These are phyloP conservation scores for Pararge aegeria DNA, from an alignment of 1,140 invertebrate species.

Conservation along the genomic window DNA sequence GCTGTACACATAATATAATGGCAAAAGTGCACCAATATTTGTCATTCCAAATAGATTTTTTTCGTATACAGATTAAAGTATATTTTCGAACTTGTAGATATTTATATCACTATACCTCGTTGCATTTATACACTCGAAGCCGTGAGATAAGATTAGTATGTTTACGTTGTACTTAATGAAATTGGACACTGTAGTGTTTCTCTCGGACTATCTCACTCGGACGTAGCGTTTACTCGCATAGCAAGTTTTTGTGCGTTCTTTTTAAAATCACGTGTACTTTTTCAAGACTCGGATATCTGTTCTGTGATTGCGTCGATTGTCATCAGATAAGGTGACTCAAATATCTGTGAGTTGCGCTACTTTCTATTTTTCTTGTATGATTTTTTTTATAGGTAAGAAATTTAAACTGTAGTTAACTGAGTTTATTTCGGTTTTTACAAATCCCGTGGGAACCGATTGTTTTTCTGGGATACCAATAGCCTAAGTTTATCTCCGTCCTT, in stretches of 20 bases:
- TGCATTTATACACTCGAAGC: conserved; percentile 6
- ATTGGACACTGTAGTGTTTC: conserved; percentile 29
- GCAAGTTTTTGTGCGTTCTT: neutral
- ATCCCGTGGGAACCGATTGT: too few relatives aligned
- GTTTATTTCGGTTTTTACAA: too few relatives aligned
- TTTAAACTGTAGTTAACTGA: neutral
- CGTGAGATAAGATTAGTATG: conserved; percentile 38
- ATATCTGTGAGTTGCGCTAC: conserved; percentile 4
- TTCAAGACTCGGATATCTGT: neutral
- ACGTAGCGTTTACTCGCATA: conserved; percentile 10
- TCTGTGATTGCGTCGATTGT: neutral
- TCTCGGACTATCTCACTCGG: conserved; percentile 28
- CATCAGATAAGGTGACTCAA: conserved; percentile 5
- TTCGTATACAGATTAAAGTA: neutral
- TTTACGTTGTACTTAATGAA: conserved; percentile 38
- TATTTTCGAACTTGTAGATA: neutral
- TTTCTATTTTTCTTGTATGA: neutral
- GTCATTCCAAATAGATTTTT: neutral
- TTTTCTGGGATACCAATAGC: too few relatives aligned
- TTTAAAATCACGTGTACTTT: neutral
- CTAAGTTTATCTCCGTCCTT: too few relatives aligned
- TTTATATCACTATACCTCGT: neutral
- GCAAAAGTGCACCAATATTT: neutral
- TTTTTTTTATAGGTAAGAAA: neutral
- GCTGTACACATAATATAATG: neutral